Base-by-base conservation (phyloP, 1,140 invertebrate species). In the Hetaerina americana region DNA sequence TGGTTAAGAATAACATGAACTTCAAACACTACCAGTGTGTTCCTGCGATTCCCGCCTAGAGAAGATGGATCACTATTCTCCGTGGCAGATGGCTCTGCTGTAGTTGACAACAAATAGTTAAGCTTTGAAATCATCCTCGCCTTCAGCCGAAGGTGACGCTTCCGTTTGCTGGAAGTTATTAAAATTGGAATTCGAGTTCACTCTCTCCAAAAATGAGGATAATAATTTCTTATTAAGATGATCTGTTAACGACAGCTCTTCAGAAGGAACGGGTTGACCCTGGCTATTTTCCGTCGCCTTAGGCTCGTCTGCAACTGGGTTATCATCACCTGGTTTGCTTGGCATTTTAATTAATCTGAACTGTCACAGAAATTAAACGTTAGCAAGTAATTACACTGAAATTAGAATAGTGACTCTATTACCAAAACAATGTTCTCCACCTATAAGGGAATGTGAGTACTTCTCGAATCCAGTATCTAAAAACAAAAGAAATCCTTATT, bases 191-290 rank as follows among this genome's bases (percentile, higher is more conserved):
- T n/a, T 57, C 2, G 40, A 3, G 67, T 87, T 86, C 77, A 89
- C 83, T 69, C 83, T 79, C 71, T 86, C 79, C 5, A 89, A 81
- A 73, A 88, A 81, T 0, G 85, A 87, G 66, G 84, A 82, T 26
- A 88, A 79, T 40, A 88, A 78, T 71, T 83, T 83, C 76, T 88
- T 87, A 75, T 89, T 89, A 29, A 89, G 75, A 70, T 82, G 83
- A 78, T 89, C 87, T 0, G 86, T 89, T 78, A 85, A 84, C 18
- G 83, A 86, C 73, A 85, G 79, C 82, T 88, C 86, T 26, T 83
- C 2, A 18, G 2, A n/a, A 10, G 40, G 40, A 12, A 5, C 40
- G 10, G 10, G 1, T n/a, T 40, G 31, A 8, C 15, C 15, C 3
- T 12, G 22, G 22, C 40, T 57, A 12, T 2, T 57, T 5, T 57